These are phyloP conservation scores for Peromyscus nudipes DNA, from an alignment of 2,797 vertebrate species.

Conservation along the genomic window DNA sequence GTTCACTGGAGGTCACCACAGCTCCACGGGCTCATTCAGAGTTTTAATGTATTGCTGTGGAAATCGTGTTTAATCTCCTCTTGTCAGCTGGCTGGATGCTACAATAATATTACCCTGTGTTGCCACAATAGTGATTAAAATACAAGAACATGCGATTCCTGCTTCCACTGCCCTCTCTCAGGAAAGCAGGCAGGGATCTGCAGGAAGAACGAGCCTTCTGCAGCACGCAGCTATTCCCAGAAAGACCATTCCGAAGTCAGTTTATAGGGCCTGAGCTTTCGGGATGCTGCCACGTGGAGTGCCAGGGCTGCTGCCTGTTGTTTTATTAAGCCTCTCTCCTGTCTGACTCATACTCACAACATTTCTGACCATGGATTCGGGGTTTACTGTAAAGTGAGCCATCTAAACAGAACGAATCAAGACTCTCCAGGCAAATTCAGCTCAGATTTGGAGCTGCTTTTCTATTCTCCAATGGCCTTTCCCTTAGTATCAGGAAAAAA, in stretches of 20 bases:
- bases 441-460: slow-evolving; percentile 17
- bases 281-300: not conserved
- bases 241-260: slow-evolving; percentile 4
- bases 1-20: slow-evolving; percentile 71
- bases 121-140: not conserved
- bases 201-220: slow-evolving; percentile 31
- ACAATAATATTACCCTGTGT: slow-evolving; percentile 55
- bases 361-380: slow-evolving; percentile 52
- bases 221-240: not conserved
- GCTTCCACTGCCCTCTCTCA: slow-evolving; percentile 39
- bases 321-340: slow-evolving; percentile 48
- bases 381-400: slow-evolving; percentile 66
- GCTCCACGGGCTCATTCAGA: slow-evolving; percentile 30
- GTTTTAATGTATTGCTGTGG: slow-evolving; percentile 49
- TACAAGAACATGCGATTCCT: slow-evolving; percentile 4
- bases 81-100: not conserved
- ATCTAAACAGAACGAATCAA: slow-evolving; percentile 17
- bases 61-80: slow-evolving; percentile 76
- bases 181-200: slow-evolving; percentile 46
- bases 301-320: not conserved
- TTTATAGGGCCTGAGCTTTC: slow-evolving; percentile 47
- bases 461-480: slow-evolving; percentile 56
- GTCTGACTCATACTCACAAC: not conserved
- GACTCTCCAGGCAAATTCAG: slow-evolving; percentile 32
- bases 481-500: slow-evolving; percentile 38